A percentile compares a stretch with the other conserved stretches of the same genome.
Conservation (phyloP, 2,888 invertebrate species). For the Strigamia maritima region DNA sequence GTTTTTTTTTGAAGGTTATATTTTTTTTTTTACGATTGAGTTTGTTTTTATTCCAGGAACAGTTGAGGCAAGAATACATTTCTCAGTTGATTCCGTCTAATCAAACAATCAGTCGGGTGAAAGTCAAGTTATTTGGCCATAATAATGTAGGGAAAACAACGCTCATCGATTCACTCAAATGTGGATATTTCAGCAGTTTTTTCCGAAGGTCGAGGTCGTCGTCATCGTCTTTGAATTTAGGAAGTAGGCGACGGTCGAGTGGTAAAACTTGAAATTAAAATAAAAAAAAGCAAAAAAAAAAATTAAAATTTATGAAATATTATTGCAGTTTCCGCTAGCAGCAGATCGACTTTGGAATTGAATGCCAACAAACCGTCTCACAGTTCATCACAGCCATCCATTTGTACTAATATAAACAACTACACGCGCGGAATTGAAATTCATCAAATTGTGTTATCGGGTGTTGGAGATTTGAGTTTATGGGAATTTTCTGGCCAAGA, state of each 20-base stretch:
- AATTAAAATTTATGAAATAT: constrained; percentile 24
- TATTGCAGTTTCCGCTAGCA: constrained; percentile 43
- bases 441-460: constrained; percentile 59
- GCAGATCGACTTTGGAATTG: constrained; percentile 44
- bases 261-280: not conserved
- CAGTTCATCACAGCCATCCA: constrained; percentile 38
- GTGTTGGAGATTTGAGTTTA: constrained; percentile 63
- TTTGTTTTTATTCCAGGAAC: constrained; percentile 46
- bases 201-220: constrained; percentile 54
- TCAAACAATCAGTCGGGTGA: constrained; percentile 61
- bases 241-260: constrained; percentile 38
- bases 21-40: not conserved
- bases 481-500: constrained; percentile 78
- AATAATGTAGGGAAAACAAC: constrained; percentile 70
- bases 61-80: constrained; percentile 57
- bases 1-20: not conserved
- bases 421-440: constrained; percentile 66
- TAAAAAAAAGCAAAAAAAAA: not conserved
- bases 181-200: constrained; percentile 65
- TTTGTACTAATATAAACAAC: constrained; percentile 53
- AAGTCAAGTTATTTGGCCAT: constrained; percentile 68
- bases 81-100: constrained; percentile 64
- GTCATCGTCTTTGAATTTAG: constrained; percentile 42
- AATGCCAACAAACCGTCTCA: constrained; percentile 41
- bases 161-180: constrained; percentile 64